Percentiles rank a stretch among this genome's conserved stretches.
Conservation (phyloP, 2,888 invertebrate species). For the Sesia apiformis region DNA sequence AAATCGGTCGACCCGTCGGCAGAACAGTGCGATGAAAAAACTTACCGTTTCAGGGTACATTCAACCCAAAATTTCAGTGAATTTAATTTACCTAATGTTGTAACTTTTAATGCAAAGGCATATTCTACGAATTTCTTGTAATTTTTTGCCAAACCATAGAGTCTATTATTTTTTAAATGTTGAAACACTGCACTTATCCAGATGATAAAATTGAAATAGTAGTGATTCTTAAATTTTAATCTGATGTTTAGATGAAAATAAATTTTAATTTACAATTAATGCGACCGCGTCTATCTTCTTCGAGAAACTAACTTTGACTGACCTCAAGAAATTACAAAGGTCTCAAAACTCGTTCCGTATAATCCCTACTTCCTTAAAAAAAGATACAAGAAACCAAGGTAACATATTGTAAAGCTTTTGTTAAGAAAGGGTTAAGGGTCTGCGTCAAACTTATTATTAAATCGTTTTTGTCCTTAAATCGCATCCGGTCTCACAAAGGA, state of each 20-base stretch:
- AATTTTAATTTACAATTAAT: background rate
- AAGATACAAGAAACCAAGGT: conserved; percentile 45
- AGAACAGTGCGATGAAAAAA: no score
- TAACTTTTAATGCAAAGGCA: no score
- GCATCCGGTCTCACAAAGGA: conserved; percentile 66
- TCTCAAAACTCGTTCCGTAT: conserved; percentile 61
- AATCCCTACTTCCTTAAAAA: conserved; percentile 55
- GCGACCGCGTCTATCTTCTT: conserved; percentile 39
- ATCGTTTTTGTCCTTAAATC: conserved; percentile 70
- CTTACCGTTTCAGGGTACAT: no score
- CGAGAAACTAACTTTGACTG: conserved; percentile 54
- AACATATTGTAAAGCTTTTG: conserved; percentile 71
- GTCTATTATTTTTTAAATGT: no score
- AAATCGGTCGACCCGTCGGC: no score
- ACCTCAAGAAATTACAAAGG: conserved; percentile 47
- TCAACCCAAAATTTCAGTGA: no score
- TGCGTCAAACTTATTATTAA: conserved; percentile 68
- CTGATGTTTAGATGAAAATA: background rate
- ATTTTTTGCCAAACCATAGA: no score
- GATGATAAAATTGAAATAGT: no score
- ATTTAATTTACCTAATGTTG: no score
- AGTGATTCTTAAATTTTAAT: background rate
- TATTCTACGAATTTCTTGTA: no score
- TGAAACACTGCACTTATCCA: no score
- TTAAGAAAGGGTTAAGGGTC: conserved; percentile 69